Base-by-base conservation (phyloP, 2,113 vertebrate species). In the Rhadina sibilatrix region DNA sequence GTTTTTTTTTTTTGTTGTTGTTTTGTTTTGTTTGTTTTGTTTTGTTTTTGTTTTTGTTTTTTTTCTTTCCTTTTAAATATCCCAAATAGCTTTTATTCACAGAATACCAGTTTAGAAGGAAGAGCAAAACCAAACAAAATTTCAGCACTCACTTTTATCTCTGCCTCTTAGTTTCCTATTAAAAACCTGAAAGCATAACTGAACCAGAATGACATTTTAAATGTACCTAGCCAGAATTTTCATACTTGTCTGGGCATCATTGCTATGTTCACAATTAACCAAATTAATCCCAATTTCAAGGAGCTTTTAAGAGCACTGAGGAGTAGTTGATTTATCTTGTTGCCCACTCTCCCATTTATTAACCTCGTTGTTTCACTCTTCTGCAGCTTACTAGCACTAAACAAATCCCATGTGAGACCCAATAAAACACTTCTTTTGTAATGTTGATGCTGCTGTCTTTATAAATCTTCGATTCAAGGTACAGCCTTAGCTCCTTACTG, bases 391-490 rank as follows among this genome's bases (percentile, higher is more conserved):
- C 83, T 9, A 93, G 42, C 76, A 76, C 64, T 83, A 97, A 97
- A 95, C 64, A 96, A 94, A 97, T 94, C 59, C 70, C 75, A n/a
- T 2, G 33, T 78, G 90, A 97, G 97, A 95, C 49, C 61, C 27
- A 85, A 82, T 93, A 96, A 96, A 91, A 94, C 40, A 74, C 63
- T 94, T 85, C 68, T 96, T 97, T 96, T 97, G 37, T 97, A 96
- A 94, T 95, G 94, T 64, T 97, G 97, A 97, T 97, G 35, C 85
- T 90, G 70, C 54, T 91, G 64, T 69, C 94, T 95, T 92, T 75
- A 74, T 85, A 96, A 96, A 97, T 95, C 94, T 89, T 44, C 2
- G 1, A 89, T 96, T 97, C 53, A 17, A 96, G 35, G 35, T 71
- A 61, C 54, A 89, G 57, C 18, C 31, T 90, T 60, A 84, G 61